Base-by-base conservation (phyloP, 2,797 vertebrate genomes). In the Oceanodroma leucorhoa region DNA sequence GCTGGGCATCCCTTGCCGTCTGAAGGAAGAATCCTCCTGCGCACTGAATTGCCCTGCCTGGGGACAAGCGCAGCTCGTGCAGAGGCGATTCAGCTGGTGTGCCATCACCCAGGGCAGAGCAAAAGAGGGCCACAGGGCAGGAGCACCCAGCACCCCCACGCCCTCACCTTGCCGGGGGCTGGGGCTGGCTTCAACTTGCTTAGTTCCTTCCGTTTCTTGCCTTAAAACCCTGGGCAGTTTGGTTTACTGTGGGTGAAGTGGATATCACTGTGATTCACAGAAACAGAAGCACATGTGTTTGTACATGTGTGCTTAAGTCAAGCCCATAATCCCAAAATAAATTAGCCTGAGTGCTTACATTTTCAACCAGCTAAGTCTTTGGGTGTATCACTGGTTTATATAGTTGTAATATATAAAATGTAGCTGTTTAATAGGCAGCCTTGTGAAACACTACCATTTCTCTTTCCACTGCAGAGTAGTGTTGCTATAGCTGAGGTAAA, bases 31-130 rank as follows among this genome's bases (percentile, higher is more conserved):
- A 41, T n/a, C 23, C 18, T 64, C 16, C 26, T 0, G 0, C 0
- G 0, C 0, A 1, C 17, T 0, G 0, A 36, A 18, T 27, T 16
- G 5, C 4, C 12, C 30, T 34, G 61, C 24, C 38, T 2, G 1
- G 36, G 43, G 88, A 18, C 0, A 14, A 46, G 38, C 1, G 0
- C 19, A 22, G 30, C 10, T 60, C 2, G 0, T 8, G 30, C 17
- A 41, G 22, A 30, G 20, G 21, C 1, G 1, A 41, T 34, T 45
- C 19, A 8, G 12, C 38, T 73, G 34, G 14, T 1, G 2, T 21
- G 16, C 13, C 22, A 21, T 11, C 45, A 13, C 10, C 2, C 3
- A 45, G 16, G 23, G 55, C 26, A 82, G 10, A 38, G n/a, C 11
- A 73, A 77, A 69, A 54, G 32, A 50, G 8, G 17, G 17, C 9